phyloP scores from a whole-genome alignment of 2,888 invertebrate species.

The Drosophila algonquin region DNA sequence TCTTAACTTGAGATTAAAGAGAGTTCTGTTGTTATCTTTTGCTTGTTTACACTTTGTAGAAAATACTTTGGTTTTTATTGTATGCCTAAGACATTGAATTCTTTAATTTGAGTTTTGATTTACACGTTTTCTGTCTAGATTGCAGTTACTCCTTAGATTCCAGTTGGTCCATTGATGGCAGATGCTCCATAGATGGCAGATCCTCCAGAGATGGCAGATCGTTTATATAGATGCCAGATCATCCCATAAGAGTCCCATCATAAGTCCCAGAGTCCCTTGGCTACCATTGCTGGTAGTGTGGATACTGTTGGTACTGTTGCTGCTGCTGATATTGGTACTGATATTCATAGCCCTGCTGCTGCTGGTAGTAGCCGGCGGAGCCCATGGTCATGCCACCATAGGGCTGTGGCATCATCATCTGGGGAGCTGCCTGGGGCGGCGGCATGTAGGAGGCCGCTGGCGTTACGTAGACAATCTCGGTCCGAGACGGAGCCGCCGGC shows the following conservation, averaged over 20 bases:
- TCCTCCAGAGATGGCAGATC: too few relatives aligned
- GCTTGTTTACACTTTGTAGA: constrained; percentile 11
- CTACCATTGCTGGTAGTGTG: constrained; percentile 60
- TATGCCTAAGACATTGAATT: constrained; percentile 1
- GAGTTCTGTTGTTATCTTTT: neutral
- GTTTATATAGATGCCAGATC: neutral
- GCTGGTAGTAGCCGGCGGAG: constrained; percentile 61
- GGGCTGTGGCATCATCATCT: constrained; percentile 58
- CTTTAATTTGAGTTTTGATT: constrained; percentile 1
- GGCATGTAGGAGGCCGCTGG: constrained; percentile 59
- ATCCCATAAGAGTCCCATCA: too few relatives aligned
- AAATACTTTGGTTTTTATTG: constrained; percentile 14
- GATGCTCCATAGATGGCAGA: too few relatives aligned
- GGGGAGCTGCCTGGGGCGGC: constrained; percentile 18
- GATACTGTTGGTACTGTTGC: constrained; percentile 50
- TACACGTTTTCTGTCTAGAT: neutral
- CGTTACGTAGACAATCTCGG: constrained; percentile 68
- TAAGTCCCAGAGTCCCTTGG: neutral
- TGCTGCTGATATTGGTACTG: constrained; percentile 41
- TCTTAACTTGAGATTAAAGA: constrained; percentile 1
- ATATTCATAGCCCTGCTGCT: constrained; percentile 64
- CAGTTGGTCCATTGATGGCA: too few relatives aligned
- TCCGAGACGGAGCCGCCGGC: constrained; percentile 60
- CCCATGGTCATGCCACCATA: constrained; percentile 53
- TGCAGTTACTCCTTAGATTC: too few relatives aligned